Conservation (phyloP, 2,113 vertebrate genomes). For the Limnothrissa miodon region DNA sequence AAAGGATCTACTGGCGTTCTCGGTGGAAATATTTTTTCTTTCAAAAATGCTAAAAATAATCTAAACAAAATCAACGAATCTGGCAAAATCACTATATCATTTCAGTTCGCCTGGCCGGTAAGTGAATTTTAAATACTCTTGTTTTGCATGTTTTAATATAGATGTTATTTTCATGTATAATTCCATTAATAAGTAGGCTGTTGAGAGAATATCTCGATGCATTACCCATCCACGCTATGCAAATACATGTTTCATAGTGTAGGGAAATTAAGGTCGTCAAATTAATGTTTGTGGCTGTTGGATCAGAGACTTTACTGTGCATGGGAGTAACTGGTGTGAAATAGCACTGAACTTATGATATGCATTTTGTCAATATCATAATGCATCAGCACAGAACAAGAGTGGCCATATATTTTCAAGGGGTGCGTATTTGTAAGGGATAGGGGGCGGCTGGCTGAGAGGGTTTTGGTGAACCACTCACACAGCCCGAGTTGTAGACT, state of each 20-base stretch:
- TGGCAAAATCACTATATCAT: slow-evolving; percentile 86
- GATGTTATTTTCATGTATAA: not conserved
- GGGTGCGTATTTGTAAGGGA: not conserved
- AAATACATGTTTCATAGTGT: slow-evolving; percentile 5
- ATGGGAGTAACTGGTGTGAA: not conserved
- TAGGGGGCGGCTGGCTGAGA: not conserved
- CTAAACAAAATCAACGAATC: slow-evolving; percentile 69
- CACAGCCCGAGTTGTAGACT: not conserved
- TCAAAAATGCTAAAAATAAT: slow-evolving; percentile 71
- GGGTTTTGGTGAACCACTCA: not conserved
- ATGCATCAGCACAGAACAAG: not conserved
- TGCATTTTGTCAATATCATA: too few species aligned
- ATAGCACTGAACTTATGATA: not conserved
- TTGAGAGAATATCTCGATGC: slow-evolving; percentile 9
- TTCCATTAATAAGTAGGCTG: not conserved
- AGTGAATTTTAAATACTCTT: slow-evolving; percentile 53
- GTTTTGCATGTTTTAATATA: slow-evolving; percentile 3
- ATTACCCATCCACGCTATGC: slow-evolving; percentile 39
- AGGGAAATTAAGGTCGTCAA: not conserved
- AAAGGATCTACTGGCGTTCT: slow-evolving; percentile 86
- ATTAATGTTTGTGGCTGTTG: not conserved
- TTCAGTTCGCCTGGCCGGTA: slow-evolving; percentile 97
- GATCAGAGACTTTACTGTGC: not conserved
- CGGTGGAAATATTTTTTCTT: slow-evolving; percentile 94
- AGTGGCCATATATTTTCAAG: not conserved